Evolutionary conservation across 2,113 vertebrate species (phyloP), one percentile per base, ranked within the genome.

Genomic region (Tychaedon coryphoeus): DNA sequence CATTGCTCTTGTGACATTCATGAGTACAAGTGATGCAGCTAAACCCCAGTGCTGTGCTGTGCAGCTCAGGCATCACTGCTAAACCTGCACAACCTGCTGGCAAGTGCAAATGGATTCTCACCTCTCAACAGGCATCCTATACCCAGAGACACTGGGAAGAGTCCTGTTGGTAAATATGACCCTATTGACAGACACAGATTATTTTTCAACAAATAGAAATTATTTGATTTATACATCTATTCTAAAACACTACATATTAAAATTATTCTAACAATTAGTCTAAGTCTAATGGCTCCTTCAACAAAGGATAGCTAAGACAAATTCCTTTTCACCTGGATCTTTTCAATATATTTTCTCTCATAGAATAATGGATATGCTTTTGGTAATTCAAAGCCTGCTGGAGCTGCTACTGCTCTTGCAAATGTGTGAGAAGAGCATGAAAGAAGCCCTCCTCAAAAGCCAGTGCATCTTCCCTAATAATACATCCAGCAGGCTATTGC

Each of bases 341-440:
- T 78, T 92, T 34, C 25, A 72, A 9, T 64, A 28, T 48, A 38
- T 65, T 88, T 87, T 72, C 50, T 92, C 47, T 90, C 45, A 28
- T 7, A 64, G 34, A 20, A 34, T n/a, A 92, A 79, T 6, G 18
- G 51, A 60, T 45, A 66, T 12, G 9, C 6, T 40, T 40, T 75
- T 54, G 22, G 64, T 64, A 71, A 75, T 65, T 75, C 22, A 90
- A 96, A 94, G 16, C 34, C 56, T 85, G n/a, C 8, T 57, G 23
- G 57, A 91, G 38, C 34, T 54, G 51, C 48, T 75, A 48, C 31
- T 4, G 2, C 6, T 84, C 25, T 79, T 85, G 53, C 29, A 92
- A 75, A 91, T 24, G 24, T 69, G 33, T 62, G 45, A 92, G 42
- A 66, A 83, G 82, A 73, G 8, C 33, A 28, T 54, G 67, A 90